Evolutionary conservation across 1,140 invertebrate species (phyloP), one percentile per base, ranked within the genome.

Genomic region (Dendrolimus punctatus): DNA sequence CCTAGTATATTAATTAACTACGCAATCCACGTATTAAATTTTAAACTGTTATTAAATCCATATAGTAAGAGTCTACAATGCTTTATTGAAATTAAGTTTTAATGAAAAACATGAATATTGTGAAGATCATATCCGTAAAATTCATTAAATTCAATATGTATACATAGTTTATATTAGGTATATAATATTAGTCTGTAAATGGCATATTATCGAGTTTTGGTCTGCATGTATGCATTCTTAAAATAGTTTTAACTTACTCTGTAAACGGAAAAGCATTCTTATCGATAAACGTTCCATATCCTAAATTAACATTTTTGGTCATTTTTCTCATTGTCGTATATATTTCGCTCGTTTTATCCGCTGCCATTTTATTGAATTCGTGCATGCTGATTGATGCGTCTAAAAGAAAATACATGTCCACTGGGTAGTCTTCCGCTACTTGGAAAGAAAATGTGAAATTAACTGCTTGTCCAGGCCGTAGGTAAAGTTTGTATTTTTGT

Each of bases 271-370:
- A 90, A 0, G 92, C 88, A 39, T 94, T 92, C 86, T 98, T 98
- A 67, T 98, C 96, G 1, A 97, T 92, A 87, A 97, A 98, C 53
- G 93, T 95, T 5, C 96, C 96, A 73, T 97, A 95, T 47, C 96
- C 96, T 36, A 97, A 76, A 8, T 89, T 88, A 68, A 97, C 95
- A 71, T 97, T 93, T 9, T 90, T 91, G 0, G 96, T 97, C 45
- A 97, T 91, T n/a, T 90, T 91, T 54, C 87, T 84, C 92, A 97
- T 94, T 4, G 85, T 84, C 8, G 85, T 66, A 10, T 89, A 92
- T 49, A 96, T 85, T 6, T 89, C 68, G 58, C 89, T 78, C 5
- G 92, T 94, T 9, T 96, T 80, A 41, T 86, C 72, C 0, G 91
- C 91, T 4, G 95, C 72, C 59, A 91, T 90, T 7, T 91, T 84